These are phyloP conservation scores for Microctonus brassicae DNA, from an alignment of 2,888 invertebrate genomes.

Conservation along the genomic window DNA sequence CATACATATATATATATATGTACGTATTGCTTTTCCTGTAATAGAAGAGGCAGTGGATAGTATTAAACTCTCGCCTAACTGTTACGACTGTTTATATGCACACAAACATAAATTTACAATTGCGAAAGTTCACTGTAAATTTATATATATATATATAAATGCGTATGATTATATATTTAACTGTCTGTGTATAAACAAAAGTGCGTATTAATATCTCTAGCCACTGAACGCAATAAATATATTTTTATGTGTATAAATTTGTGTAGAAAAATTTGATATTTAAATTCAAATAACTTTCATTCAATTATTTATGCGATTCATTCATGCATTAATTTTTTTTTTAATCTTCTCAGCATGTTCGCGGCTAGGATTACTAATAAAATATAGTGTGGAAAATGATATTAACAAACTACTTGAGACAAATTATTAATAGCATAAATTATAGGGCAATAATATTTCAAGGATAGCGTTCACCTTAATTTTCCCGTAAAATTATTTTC, in stretches of 20 bases:
- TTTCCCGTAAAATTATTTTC: not conserved
- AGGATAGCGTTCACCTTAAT: not conserved
- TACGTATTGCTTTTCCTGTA: conserved; percentile 14
- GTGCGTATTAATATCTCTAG: conserved; percentile 22
- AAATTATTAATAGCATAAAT: not conserved
- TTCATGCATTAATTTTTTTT: too few species aligned
- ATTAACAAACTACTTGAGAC: not conserved
- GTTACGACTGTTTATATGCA: conserved; percentile 35
- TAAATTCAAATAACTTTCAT: not conserved
- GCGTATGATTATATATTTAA: not conserved
- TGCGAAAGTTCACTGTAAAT: conserved; percentile 40
- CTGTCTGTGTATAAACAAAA: conserved; percentile 19
- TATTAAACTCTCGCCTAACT: conserved; percentile 51
- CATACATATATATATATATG: not conserved
- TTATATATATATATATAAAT: not conserved
- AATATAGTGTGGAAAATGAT: not conserved
- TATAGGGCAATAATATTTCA: not conserved
- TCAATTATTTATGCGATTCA: too few species aligned
- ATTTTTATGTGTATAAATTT: not conserved
- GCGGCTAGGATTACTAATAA: not conserved
- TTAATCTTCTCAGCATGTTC: not conserved
- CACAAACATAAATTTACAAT: conserved; percentile 27
- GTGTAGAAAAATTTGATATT: too few species aligned
- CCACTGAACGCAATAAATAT: not conserved
- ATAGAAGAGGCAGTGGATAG: conserved; percentile 34